Conservation (phyloP, 2,797 vertebrate species). For the Numenius phaeopus region DNA sequence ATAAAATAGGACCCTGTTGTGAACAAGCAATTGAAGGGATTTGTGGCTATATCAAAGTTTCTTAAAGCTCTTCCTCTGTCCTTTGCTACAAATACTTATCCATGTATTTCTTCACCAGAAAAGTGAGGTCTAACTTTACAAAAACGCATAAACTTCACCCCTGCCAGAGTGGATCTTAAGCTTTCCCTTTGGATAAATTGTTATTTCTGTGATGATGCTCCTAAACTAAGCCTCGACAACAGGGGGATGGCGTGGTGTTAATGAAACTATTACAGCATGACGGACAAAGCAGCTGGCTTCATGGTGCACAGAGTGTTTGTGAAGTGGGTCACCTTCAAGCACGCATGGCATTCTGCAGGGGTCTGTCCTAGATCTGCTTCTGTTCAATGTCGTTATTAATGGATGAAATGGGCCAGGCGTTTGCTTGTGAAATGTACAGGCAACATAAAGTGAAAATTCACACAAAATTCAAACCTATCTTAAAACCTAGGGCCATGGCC, state of each 20-base stretch:
- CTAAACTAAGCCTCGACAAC: neutral
- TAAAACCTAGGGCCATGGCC: rapidly evolving
- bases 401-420: too few relatives aligned
- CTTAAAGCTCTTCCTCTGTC: neutral
- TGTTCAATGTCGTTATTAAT: rapidly evolving
- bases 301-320: rapidly evolving
- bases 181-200: neutral
- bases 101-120: neutral
- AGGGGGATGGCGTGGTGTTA: rapidly evolving
- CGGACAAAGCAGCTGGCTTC: neutral
- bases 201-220: neutral
- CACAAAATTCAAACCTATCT: neutral
- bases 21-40: neutral
- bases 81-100: neutral
- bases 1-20: neutral
- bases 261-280: neutral
- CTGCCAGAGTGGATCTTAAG: neutral
- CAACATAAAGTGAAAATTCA: rapidly evolving
- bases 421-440: neutral
- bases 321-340: neutral
- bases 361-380: neutral
- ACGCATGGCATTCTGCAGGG: neutral
- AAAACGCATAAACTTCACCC: neutral
- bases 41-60: neutral
- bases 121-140: neutral